phyloP scores from a whole-genome alignment of 2,888 invertebrate species.

The Amblyjoppa proteus region DNA sequence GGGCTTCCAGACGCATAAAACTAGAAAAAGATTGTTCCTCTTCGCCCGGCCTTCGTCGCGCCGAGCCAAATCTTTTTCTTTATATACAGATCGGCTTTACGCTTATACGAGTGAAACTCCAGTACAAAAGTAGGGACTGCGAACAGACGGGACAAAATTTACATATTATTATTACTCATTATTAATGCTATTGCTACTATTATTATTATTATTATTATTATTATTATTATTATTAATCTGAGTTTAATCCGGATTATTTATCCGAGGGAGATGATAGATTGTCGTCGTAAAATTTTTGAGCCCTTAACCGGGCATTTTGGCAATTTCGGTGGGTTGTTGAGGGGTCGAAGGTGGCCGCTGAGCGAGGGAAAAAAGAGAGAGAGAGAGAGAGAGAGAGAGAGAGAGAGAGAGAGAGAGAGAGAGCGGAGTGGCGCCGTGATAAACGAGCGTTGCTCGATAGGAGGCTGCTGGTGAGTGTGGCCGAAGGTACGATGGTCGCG shows the following conservation, averaged over 20 bases:
- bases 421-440: slow-evolving; percentile 47
- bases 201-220: no score
- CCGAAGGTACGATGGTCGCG: slow-evolving; percentile 13
- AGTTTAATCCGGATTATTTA: no score
- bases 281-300: not conserved
- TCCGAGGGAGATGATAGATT: not conserved
- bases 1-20: not conserved
- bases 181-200: no score
- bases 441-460: slow-evolving; percentile 49
- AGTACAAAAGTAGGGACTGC: not conserved
- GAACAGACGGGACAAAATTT: not conserved
- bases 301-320: not conserved
- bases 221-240: no score
- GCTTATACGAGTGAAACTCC: not conserved
- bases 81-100: not conserved
- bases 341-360: not conserved
- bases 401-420: not conserved
- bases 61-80: not conserved
- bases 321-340: not conserved
- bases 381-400: no score
- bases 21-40: not conserved
- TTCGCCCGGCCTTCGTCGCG: not conserved
- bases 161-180: not conserved
- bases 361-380: slow-evolving; percentile 17
- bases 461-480: not conserved